phyloP scores from a whole-genome alignment of 2,888 invertebrate genomes.

The Lochmaea capreae region DNA sequence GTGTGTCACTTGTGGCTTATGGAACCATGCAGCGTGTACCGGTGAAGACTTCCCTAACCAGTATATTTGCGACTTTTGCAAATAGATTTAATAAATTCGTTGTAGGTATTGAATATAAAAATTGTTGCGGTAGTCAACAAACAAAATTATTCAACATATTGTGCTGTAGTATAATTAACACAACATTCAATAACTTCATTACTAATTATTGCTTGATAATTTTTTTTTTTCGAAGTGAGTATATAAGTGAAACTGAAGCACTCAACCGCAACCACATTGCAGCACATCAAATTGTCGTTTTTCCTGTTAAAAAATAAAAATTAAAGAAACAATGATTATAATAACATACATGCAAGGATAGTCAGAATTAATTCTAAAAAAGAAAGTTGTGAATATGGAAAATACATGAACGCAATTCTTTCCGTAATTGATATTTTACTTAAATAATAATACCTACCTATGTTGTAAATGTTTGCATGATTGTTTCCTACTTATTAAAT shows the following conservation, averaged over 20 bases:
- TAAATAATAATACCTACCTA: conserved; percentile 9
- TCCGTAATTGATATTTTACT: conserved; percentile 24
- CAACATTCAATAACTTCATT: background rate
- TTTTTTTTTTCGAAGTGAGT: background rate
- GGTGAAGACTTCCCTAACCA: too few species aligned
- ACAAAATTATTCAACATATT: background rate
- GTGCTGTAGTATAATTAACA: background rate
- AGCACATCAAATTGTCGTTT: conserved; percentile 18
- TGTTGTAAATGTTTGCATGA: background rate
- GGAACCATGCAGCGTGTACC: too few species aligned
- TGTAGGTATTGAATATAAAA: too few species aligned
- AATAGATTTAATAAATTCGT: too few species aligned
- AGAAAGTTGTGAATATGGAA: conserved; percentile 25
- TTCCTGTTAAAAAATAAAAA: conserved; percentile 11
- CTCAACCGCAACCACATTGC: conserved; percentile 8
- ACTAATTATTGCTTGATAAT: background rate
- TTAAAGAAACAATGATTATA: conserved; percentile 14
- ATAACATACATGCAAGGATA: conserved; percentile 9
- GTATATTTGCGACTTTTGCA: too few species aligned
- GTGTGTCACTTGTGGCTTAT: too few species aligned
- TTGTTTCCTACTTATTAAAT: background rate
- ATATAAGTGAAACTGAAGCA: conserved; percentile 15
- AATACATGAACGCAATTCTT: conserved; percentile 25
- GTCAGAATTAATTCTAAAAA: conserved; percentile 18
- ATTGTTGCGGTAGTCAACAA: too few species aligned